Evolutionary conservation across 2,888 invertebrate species (phyloP).

Genomic region (Steinernema scapterisci): DNA sequence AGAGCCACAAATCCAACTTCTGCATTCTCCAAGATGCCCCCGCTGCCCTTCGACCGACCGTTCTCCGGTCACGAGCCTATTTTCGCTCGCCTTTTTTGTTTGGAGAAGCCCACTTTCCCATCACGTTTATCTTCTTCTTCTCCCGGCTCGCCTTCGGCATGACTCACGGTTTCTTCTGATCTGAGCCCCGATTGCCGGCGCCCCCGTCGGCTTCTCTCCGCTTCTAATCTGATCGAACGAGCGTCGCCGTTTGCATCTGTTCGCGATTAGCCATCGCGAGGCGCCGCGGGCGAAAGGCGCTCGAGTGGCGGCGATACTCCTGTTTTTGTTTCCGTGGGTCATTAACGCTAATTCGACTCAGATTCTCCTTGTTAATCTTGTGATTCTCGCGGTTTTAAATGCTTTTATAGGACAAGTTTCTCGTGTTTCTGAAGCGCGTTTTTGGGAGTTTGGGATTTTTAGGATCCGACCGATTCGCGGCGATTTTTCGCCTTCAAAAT

Average conservation of each 20-base stretch:
- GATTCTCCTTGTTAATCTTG: not conserved
- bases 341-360: not conserved
- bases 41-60: too few species aligned
- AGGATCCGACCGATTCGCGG: too few species aligned
- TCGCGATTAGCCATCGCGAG: constrained; percentile 3
- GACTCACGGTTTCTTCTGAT: constrained; percentile 18
- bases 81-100: too few species aligned
- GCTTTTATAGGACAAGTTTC: not conserved
- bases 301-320: too few species aligned
- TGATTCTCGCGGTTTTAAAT: not conserved
- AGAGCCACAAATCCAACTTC: too few species aligned
- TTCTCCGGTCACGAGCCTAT: too few species aligned
- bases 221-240: constrained; percentile 27
- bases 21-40: too few species aligned
- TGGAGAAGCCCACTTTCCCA: not conserved
- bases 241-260: not conserved
- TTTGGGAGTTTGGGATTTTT: too few species aligned
- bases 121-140: not conserved
- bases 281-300: not conserved
- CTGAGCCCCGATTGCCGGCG: not conserved
- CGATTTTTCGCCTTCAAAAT: too few species aligned
- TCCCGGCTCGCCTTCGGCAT: not conserved
- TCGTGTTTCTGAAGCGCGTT: not conserved
- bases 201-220: not conserved
- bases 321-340: not conserved